Conservation (phyloP, 2,113 vertebrate species). For the Micronycteris hirsuta region DNA sequence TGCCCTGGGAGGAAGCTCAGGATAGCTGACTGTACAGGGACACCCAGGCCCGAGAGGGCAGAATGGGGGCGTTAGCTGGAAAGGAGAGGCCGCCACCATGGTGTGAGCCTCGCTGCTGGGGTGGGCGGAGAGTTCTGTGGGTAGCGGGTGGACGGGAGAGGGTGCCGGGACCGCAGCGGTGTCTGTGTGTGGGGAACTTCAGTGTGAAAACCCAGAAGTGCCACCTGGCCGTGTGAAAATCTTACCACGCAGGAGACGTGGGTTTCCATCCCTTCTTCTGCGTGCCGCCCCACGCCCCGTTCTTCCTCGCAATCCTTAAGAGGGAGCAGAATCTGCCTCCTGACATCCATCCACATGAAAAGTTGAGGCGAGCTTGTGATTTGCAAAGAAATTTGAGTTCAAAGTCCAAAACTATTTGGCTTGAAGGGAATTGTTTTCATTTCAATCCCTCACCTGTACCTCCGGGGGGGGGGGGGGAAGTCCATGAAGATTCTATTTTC, state of each 20-base stretch:
- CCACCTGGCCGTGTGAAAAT: not conserved
- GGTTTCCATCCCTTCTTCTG: not conserved
- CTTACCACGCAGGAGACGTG: not conserved
- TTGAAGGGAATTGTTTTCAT: not conserved
- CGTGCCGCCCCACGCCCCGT: rapidly evolving
- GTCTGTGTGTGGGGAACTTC: too few relatives aligned
- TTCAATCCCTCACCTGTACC: not conserved
- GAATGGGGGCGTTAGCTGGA: not conserved
- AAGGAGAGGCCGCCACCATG: not conserved
- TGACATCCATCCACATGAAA: not conserved
- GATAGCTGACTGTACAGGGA: not conserved
- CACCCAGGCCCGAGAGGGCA: not conserved
- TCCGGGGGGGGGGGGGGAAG: not conserved
- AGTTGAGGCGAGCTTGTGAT: not conserved
- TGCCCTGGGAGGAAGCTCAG: not conserved
- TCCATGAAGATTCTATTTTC: not conserved
- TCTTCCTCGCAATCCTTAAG: not conserved
- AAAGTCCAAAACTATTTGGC: not conserved
- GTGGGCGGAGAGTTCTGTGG: not conserved
- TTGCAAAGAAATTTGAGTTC: not conserved
- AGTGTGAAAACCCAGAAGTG: not conserved
- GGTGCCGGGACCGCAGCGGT: not conserved
- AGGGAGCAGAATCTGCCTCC: not conserved
- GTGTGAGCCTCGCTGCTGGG: rapidly evolving
- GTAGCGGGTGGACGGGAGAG: not conserved